Evolutionary conservation across 1,140 invertebrate genomes (phyloP).

Genomic region (Lepidostoma basale): DNA sequence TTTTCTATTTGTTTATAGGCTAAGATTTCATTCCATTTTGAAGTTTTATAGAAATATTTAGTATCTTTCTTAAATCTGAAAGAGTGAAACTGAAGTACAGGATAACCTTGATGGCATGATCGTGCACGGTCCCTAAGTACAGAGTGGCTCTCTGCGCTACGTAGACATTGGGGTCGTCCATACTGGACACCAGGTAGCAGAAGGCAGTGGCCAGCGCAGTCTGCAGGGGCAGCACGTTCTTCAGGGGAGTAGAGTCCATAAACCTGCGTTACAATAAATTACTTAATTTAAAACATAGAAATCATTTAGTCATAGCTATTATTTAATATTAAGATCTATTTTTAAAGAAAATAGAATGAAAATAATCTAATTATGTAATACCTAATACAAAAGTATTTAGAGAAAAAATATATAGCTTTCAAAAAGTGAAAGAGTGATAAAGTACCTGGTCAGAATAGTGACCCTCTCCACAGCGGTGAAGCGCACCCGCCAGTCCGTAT

Average conservation of each 20-base stretch:
- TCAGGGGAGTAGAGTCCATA: conserved; percentile 86
- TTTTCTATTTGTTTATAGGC: too few relatives aligned
- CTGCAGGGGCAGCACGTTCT: conserved; percentile 83
- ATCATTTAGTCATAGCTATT: too few relatives aligned
- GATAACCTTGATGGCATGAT: conserved; percentile 75
- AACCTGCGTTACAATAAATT: conserved; percentile 64
- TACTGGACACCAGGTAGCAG: conserved; percentile 93
- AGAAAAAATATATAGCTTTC: too few relatives aligned
- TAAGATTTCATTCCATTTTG: too few relatives aligned
- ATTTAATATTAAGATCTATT: too few relatives aligned
- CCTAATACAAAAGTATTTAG: too few relatives aligned
- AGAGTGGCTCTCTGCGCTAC: conserved; percentile 93
- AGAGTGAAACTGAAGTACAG: too few relatives aligned
- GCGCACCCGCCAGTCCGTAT: conserved; percentile 84
- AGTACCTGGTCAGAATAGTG: conserved; percentile 78
- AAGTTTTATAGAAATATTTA: too few relatives aligned
- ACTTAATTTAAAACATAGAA: too few relatives aligned
- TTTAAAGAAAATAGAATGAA: too few relatives aligned
- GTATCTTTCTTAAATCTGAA: too few relatives aligned
- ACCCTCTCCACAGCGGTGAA: conserved; percentile 95
- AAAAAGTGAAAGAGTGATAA: background rate
- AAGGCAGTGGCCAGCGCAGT: conserved; percentile 96
- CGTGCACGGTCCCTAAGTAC: conserved; percentile 93
- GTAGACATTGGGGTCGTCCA: conserved; percentile 94
- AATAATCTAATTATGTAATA: too few relatives aligned